A percentile compares a stretch with the other conserved stretches of the same genome.
phyloP scores from a whole-genome alignment of 2,888 invertebrate genomes.

The Mesorhabditis spiculigera region DNA sequence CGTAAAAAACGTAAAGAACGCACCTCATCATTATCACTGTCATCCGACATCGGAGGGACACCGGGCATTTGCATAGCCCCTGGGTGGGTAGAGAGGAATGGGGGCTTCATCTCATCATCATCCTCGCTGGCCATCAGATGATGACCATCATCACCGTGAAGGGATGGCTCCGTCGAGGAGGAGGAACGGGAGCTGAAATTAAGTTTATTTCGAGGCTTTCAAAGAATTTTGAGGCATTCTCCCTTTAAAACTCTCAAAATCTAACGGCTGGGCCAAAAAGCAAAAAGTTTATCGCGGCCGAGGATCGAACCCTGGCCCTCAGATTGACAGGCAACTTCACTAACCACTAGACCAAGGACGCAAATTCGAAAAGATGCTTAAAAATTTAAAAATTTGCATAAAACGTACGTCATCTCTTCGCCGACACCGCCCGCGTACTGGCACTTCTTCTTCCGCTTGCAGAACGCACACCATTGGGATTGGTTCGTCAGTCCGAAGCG shows the following conservation, averaged over 20 bases:
- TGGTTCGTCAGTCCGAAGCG: slow-evolving; percentile 98
- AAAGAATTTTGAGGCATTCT: slow-evolving; percentile 1
- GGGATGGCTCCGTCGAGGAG: neutral
- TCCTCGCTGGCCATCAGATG: neutral
- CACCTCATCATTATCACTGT: too few relatives aligned
- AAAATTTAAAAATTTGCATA: too few relatives aligned
- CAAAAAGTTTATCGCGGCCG: too few relatives aligned
- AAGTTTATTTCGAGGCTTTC: too few relatives aligned
- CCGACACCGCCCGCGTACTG: slow-evolving; percentile 24
- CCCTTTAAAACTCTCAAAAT: neutral
- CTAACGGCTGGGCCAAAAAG: too few relatives aligned
- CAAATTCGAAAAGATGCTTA: too few relatives aligned
- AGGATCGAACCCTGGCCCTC: too few relatives aligned
- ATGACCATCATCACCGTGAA: neutral
- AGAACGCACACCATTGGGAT: slow-evolving; percentile 99
- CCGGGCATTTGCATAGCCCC: slow-evolving; percentile 8
- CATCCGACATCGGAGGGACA: neutral
- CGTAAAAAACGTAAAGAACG: too few relatives aligned
- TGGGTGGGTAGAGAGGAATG: neutral
- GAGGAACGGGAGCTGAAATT: neutral
- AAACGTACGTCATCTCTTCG: slow-evolving; percentile 7
- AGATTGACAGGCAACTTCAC: neutral
- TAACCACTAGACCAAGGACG: neutral
- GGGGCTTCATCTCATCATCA: neutral
- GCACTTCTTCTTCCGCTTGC: slow-evolving; percentile 70